Evolutionary conservation across 2,888 invertebrate genomes (phyloP).

Genomic region (Xestia ashworthii): DNA sequence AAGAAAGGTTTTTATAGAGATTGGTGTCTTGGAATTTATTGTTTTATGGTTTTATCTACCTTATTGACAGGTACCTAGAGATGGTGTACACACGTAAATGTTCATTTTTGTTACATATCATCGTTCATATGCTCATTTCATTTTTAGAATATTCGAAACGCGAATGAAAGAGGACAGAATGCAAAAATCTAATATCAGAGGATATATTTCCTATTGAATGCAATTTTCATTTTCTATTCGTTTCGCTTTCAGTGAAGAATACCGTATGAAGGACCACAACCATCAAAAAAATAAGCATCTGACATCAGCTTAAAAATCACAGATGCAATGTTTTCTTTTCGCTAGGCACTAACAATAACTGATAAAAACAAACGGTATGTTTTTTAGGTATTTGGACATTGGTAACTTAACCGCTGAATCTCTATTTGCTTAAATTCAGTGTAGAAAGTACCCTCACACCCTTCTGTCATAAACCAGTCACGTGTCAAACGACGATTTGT

Average conservation of each 20-base stretch:
- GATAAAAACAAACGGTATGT: too few relatives aligned
- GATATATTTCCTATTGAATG: not conserved
- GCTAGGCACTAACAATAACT: not conserved
- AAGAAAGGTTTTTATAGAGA: too few relatives aligned
- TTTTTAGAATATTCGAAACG: not conserved
- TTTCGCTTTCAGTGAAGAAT: not conserved
- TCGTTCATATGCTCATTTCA: not conserved
- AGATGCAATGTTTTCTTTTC: not conserved
- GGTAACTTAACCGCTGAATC: not conserved
- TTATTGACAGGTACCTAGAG: too few relatives aligned
- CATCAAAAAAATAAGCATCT: not conserved
- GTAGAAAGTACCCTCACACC: constrained; percentile 6
- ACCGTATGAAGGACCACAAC: not conserved
- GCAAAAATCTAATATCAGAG: not conserved
- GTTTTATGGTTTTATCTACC: too few relatives aligned
- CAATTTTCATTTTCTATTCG: not conserved
- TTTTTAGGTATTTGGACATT: not conserved
- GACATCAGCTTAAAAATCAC: not conserved
- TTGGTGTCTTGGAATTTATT: too few relatives aligned
- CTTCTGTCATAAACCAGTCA: constrained; percentile 26
- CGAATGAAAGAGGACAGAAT: not conserved
- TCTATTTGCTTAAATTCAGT: not conserved
- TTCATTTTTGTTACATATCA: not conserved
- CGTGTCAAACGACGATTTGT: constrained; percentile 12
- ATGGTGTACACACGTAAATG: not conserved